These are phyloP conservation scores for Oxygymnocypris stewartii DNA, from an alignment of 2,113 vertebrate species.

Conservation along the genomic window DNA sequence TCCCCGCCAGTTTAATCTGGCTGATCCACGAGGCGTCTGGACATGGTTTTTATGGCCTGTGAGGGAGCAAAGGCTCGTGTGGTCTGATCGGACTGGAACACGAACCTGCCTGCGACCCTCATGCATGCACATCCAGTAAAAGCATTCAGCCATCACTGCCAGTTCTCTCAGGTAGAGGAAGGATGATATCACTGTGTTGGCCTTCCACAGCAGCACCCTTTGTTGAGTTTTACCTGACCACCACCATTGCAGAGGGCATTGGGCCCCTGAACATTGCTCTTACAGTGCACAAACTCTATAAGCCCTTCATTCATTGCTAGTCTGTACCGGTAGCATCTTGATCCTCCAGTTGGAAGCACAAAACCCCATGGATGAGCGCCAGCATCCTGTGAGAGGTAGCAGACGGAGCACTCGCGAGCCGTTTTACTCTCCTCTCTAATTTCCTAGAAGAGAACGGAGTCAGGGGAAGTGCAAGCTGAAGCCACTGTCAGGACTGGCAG, in stretches of 20 bases:
- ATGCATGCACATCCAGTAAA: conserved; percentile 35
- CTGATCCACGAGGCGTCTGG: conserved; percentile 47
- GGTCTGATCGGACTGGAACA: conserved; percentile 28
- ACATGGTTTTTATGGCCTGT: conserved; percentile 43
- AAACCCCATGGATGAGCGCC: conserved; percentile 52
- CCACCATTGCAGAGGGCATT: background rate
- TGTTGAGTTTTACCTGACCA: background rate
- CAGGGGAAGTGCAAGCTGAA: conserved; percentile 77
- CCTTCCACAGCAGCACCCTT: background rate
- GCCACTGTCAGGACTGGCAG: conserved; percentile 71
- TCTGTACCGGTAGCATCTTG: conserved; percentile 36
- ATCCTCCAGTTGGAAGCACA: conserved; percentile 44
- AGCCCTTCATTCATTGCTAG: conserved; percentile 36
- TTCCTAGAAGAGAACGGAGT: conserved; percentile 25
- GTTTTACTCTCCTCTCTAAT: conserved; percentile 29
- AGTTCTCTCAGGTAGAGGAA: conserved; percentile 23
- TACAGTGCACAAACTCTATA: background rate
- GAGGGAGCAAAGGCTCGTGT: background rate
- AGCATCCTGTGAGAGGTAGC: conserved; percentile 52
- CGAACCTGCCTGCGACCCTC: conserved; percentile 38
- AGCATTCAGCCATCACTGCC: conserved; percentile 40
- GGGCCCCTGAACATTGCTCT: background rate
- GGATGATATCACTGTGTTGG: conserved; percentile 14
- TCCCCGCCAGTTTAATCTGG: conserved; percentile 26
- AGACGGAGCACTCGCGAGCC: conserved; percentile 38